phyloP scores from a whole-genome alignment of 2,113 vertebrate genomes.

The Carassius auratus region DNA sequence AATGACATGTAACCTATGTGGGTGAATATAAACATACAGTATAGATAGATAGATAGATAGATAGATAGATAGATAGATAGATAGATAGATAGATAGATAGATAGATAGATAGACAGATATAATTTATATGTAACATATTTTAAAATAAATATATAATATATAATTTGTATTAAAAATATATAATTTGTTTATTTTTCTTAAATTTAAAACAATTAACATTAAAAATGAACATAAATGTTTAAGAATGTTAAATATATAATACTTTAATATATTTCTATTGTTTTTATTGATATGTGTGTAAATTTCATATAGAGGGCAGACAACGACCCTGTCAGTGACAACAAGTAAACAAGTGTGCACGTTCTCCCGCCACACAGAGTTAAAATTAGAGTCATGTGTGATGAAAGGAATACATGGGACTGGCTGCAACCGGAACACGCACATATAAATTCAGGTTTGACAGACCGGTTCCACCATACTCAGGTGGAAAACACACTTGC shows the following conservation, averaged over 20 bases:
- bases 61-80: too few species aligned
- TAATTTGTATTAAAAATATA: too few species aligned
- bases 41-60: too few species aligned
- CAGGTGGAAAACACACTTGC: neutral
- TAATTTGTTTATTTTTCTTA: too few species aligned
- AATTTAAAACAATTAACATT: too few species aligned
- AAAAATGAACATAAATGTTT: too few species aligned
- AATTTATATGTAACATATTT: too few species aligned
- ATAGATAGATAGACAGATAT: too few species aligned
- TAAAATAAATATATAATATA: too few species aligned
- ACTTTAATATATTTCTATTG: neutral
- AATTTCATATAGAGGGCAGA: neutral
- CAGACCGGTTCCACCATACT: slow-evolving; percentile 6
- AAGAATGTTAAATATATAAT: too few species aligned
- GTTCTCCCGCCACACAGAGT: slow-evolving; percentile 58
- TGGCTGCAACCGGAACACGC: slow-evolving; percentile 55
- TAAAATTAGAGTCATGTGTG: slow-evolving; percentile 59
- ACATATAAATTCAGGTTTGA: slow-evolving; percentile 70
- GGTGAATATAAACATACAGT: too few species aligned
- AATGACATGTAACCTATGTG: neutral
- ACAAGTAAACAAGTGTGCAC: slow-evolving; percentile 67
- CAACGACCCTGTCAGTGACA: neutral
- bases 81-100: too few species aligned
- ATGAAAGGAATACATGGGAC: slow-evolving; percentile 21
- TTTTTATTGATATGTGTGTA: neutral